These are phyloP conservation scores for Picathartes gymnocephalus DNA, from an alignment of 2,113 vertebrate species.

Conservation along the genomic window DNA sequence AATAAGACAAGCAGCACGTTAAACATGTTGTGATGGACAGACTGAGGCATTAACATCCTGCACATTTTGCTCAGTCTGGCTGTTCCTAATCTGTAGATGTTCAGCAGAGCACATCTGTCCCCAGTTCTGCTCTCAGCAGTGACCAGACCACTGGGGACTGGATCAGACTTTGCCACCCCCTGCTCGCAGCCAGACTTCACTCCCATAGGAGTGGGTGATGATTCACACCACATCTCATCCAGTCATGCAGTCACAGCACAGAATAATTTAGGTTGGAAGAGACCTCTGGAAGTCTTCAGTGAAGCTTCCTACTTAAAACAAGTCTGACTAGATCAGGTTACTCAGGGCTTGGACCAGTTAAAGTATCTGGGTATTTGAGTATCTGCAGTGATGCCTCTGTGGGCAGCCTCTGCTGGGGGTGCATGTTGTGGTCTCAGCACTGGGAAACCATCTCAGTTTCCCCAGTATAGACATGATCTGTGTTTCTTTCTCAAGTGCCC, in stretches of 20 bases:
- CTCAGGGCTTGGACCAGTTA: neutral
- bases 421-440: accelerated
- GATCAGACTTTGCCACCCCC: neutral
- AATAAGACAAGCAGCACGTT: accelerated
- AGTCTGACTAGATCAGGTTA: neutral
- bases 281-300: neutral
- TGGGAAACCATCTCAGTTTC: neutral
- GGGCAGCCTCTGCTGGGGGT: neutral
- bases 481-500: neutral
- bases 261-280: neutral
- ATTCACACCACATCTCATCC: neutral
- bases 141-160: neutral
- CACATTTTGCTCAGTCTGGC: neutral
- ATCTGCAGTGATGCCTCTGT: neutral
- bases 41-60: neutral
- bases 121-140: neutral
- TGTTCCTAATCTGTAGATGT: neutral
- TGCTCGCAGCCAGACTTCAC: neutral
- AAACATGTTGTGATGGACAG: neutral
- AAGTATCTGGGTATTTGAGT: neutral
- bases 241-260: neutral
- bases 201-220: neutral
- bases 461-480: accelerated
- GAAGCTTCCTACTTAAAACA: neutral
- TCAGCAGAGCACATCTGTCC: neutral